Evolutionary conservation across 2,888 invertebrate species (phyloP), one percentile per base, ranked within the genome.

Genomic region (Cephus spinipes): DNA sequence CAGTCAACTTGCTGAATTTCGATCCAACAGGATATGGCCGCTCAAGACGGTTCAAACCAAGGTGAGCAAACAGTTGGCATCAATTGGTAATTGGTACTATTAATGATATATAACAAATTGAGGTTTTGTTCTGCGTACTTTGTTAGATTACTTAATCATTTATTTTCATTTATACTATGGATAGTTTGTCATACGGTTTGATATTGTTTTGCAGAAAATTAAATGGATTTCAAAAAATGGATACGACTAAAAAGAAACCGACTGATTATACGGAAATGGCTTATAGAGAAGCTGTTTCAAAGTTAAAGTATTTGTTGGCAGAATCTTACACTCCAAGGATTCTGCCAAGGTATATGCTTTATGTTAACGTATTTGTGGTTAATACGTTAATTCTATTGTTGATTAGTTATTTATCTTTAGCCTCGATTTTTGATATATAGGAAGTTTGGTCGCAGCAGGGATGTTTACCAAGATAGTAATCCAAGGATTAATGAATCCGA

Each of bases 201-300:
- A 74, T 32, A 35, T 74, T 75, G 77, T 68, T 73, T 83, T 85
- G 4, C 81, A 92, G 92, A 81, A 92, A 92, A 85, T 84, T 89
- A 73, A 87, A 85, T 82, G 86, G 85, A 1, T 79, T 85, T 34
- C 85, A 87, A 36, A 93, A 92, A 84, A 92, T 93, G 92, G 94
- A 94, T 75, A 81, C 89, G 76, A 85, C 93, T 85, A 94, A 94
- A 88, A 93, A 92, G 82, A 93, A 94, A 85, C 93, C 94, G 74
- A 94, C 95, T 76, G 96, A 97, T 91, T 97, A 97, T 85, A 97
- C 96, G 0, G 97, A 97, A 89, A 93, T 95, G 85, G 96, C 96
- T 11, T 97, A 97, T 88, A 95, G 96, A 84, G 97, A 97, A 90
- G 97, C 97, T 23, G 97, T 97, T 6, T 95, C 95, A 0, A 95